These are phyloP conservation scores for Patagioenas fasciata DNA, from an alignment of 2,113 vertebrate genomes.

Conservation along the genomic window DNA sequence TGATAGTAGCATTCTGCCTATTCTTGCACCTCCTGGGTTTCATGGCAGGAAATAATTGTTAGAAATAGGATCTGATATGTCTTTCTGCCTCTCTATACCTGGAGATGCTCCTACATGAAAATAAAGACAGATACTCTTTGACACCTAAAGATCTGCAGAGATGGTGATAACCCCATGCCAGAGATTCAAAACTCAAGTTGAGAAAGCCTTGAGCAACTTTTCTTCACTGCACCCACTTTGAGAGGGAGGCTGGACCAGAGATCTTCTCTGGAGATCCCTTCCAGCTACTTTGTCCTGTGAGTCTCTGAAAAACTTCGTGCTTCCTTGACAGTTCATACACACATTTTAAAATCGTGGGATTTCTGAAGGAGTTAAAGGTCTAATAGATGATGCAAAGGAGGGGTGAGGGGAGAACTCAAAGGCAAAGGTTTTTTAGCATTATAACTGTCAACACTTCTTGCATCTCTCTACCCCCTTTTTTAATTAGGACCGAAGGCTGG, in stretches of 20 bases:
- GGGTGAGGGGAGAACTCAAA: not conserved
- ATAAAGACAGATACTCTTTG: not conserved
- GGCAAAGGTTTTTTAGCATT: not conserved
- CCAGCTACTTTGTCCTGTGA: not conserved
- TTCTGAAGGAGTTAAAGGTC: not conserved
- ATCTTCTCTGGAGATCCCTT: not conserved
- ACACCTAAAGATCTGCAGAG: not conserved
- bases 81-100: not conserved
- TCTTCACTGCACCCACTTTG: accelerated
- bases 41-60: not conserved
- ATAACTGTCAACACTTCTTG: not conserved
- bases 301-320: not conserved
- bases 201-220: not conserved
- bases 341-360: accelerated
- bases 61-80: not conserved
- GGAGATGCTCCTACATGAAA: not conserved
- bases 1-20: not conserved
- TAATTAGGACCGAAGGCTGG: not conserved
- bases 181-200: not conserved
- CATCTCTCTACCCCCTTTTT: not conserved
- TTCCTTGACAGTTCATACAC: not conserved
- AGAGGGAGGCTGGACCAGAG: not conserved
- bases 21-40: not conserved
- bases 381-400: not conserved
- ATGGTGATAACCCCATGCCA: accelerated